A percentile compares a stretch with the other conserved stretches of the same genome.
These are phyloP conservation scores for Melitaea cinxia DNA, from an alignment of 1,140 invertebrate species.

Conservation along the genomic window DNA sequence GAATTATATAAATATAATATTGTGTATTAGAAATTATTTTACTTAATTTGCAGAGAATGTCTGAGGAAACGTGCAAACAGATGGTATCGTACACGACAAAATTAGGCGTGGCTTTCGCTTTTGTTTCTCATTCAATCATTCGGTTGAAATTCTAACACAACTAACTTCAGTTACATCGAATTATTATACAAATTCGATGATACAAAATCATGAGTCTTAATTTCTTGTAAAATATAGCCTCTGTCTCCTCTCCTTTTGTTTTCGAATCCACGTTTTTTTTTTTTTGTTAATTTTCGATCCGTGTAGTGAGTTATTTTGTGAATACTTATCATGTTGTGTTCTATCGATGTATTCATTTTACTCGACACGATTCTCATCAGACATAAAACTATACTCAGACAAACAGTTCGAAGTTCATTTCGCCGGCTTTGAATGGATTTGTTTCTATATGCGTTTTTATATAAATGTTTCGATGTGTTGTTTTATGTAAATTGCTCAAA, in stretches of 20 bases:
- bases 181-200: constrained; percentile 60
- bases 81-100: constrained; percentile 87
- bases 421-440: constrained; percentile 75
- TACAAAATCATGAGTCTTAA: constrained; percentile 44
- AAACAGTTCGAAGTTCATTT: constrained; percentile 55
- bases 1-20: constrained; percentile 41
- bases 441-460: constrained; percentile 57
- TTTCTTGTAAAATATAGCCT: constrained; percentile 62
- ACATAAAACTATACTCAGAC: constrained; percentile 38
- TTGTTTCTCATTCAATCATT: constrained; percentile 76
- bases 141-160: constrained; percentile 75
- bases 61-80: constrained; percentile 90
- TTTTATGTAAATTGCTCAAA: constrained; percentile 54
- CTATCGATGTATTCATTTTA: constrained; percentile 70
- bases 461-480: constrained; percentile 61
- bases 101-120: constrained; percentile 81
- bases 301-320: constrained; percentile 68
- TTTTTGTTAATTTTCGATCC: constrained; percentile 72
- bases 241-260: constrained; percentile 53
- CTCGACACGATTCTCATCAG: constrained; percentile 48
- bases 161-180: constrained; percentile 70
- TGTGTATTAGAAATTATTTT: constrained; percentile 70
- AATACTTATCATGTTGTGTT: constrained; percentile 69
- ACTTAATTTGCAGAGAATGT: constrained; percentile 90
- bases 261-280: constrained; percentile 49